A percentile compares a stretch with the other conserved stretches of the same genome.
These are phyloP conservation scores for Augochlorella aurata DNA, from an alignment of 2,888 invertebrate species.

Conservation along the genomic window DNA sequence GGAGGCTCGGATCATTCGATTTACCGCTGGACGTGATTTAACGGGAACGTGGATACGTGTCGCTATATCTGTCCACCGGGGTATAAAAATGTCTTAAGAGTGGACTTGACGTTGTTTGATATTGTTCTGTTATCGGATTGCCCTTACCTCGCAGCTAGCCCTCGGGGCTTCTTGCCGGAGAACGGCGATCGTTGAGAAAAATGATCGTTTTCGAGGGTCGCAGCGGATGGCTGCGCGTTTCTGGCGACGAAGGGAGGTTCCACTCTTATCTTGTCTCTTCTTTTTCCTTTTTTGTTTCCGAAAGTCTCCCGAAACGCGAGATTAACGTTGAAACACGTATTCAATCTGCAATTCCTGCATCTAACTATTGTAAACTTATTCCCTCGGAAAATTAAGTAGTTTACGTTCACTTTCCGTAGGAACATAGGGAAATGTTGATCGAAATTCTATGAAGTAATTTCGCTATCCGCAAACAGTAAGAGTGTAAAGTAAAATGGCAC, in stretches of 20 bases:
- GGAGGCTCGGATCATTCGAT: conserved; percentile 17
- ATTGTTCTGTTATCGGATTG: background rate
- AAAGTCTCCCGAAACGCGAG: background rate
- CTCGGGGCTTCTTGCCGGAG: background rate
- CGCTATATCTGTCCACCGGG: background rate
- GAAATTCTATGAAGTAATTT: no score
- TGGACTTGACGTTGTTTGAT: conserved; percentile 7
- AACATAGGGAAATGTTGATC: no score
- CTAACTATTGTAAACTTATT: no score
- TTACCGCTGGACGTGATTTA: conserved; percentile 11
- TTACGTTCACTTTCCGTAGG: no score
- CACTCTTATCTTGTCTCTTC: no score
- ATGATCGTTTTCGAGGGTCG: background rate
- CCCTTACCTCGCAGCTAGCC: background rate
- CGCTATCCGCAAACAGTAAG: no score
- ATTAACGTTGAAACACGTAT: background rate
- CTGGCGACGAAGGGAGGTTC: background rate
- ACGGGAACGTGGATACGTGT: background rate
- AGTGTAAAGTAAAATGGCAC: no score
- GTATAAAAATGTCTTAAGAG: conserved; percentile 5
- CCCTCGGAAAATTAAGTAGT: no score
- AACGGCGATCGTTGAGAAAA: background rate
- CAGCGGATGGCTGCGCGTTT: no score
- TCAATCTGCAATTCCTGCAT: background rate
- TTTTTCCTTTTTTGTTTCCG: background rate